These are phyloP conservation scores for Dinoponera quadriceps DNA, from an alignment of 1,140 invertebrate genomes.

Conservation along the genomic window DNA sequence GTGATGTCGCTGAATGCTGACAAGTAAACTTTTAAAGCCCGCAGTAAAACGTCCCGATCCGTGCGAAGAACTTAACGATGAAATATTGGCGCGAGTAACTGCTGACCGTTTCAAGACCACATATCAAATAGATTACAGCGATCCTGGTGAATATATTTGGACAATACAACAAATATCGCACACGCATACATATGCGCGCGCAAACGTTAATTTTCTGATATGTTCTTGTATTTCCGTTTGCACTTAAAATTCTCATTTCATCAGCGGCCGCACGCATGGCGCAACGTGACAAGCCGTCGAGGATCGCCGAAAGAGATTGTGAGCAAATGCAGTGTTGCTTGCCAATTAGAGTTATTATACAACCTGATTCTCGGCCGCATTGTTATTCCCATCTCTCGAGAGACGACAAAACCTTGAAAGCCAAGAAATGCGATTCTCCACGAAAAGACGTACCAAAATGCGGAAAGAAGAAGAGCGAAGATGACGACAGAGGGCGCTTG, in stretches of 20 bases:
- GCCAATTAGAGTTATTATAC: slow-evolving; percentile 73
- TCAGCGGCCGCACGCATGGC: slow-evolving; percentile 25
- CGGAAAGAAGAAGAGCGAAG: slow-evolving; percentile 56
- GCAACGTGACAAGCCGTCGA: neutral
- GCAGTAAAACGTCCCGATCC: slow-evolving; percentile 87
- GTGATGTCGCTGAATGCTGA: neutral
- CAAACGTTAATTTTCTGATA: neutral
- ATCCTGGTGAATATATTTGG: slow-evolving; percentile 79
- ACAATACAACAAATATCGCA: neutral
- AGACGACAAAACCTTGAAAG: slow-evolving; percentile 7
- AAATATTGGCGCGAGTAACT: slow-evolving; percentile 86
- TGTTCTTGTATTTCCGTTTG: neutral
- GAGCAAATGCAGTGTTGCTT: neutral
- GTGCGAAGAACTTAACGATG: slow-evolving; percentile 86
- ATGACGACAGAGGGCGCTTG: slow-evolving; percentile 27
- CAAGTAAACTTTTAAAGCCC: slow-evolving; percentile 78
- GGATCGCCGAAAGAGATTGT: neutral
- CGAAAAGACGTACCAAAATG: neutral
- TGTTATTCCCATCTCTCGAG: slow-evolving; percentile 80
- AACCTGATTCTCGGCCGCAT: slow-evolving; percentile 84
- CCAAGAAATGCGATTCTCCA: neutral
- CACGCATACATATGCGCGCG: neutral
- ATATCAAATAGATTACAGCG: slow-evolving; percentile 87
- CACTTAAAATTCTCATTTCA: neutral
- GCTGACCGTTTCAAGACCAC: slow-evolving; percentile 87